Conservation (phyloP, 2,113 vertebrate species). For the Turdus rufiventris region DNA sequence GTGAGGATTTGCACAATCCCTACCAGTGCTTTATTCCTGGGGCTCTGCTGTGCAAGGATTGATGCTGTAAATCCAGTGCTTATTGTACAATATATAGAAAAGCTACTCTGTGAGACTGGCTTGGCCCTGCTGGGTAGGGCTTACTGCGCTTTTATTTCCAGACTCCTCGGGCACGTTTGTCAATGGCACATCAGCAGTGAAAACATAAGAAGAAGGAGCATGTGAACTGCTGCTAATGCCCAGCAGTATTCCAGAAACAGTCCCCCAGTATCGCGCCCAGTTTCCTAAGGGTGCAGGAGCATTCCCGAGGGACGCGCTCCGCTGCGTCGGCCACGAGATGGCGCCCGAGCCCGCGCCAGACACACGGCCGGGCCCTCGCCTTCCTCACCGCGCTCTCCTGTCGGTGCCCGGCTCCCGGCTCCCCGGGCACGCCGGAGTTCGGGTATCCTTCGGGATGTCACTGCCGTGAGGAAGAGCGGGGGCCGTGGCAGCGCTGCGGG, state of each 20-base stretch:
- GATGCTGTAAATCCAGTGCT: background rate
- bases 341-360: background rate
- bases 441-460: rapidly evolving
- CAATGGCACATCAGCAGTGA: background rate
- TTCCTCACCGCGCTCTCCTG: too few species aligned
- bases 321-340: background rate
- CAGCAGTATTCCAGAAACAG: background rate
- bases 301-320: background rate
- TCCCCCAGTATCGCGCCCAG: rapidly evolving
- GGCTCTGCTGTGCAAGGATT: background rate
- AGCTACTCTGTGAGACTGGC: background rate
- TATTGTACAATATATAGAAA: background rate
- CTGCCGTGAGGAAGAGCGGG: too few species aligned
- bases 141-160: background rate
- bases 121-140: background rate
- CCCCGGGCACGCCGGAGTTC: rapidly evolving
- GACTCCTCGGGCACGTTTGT: background rate
- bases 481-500: background rate
- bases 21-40: background rate
- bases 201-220: background rate
- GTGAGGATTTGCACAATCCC: background rate
- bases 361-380: rapidly evolving
- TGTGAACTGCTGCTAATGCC: background rate
- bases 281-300: background rate
- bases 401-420: rapidly evolving